Conservation (phyloP, 2,113 vertebrate genomes). For the Elaphurus davidianus region DNA sequence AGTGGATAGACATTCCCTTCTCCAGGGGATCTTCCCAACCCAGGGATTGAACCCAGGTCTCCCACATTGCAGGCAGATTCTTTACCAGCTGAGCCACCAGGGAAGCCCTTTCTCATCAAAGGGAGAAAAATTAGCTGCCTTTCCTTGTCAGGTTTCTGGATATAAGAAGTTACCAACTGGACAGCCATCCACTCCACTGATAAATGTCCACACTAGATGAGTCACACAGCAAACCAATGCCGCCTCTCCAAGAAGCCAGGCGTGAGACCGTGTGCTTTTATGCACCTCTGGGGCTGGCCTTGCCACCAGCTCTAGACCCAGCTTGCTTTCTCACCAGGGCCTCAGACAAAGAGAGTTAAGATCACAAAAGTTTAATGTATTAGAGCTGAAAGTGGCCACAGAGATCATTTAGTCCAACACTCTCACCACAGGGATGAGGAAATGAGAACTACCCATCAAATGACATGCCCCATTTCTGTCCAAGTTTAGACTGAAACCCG, state of each 20-base stretch:
- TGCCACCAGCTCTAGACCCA: neutral
- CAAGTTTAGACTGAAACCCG: neutral
- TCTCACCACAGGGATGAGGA: neutral
- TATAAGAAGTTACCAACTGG: neutral
- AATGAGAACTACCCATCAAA: neutral
- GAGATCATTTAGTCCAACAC: neutral
- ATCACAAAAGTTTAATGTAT: neutral
- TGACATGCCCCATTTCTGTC: neutral
- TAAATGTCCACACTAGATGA: neutral
- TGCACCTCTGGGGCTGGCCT: neutral
- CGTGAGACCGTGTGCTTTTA: neutral
- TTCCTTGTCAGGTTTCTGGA: neutral
- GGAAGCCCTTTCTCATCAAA: neutral
- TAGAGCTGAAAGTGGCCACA: neutral
- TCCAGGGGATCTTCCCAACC: neutral
- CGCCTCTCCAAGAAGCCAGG: neutral
- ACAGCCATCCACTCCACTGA: neutral
- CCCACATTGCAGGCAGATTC: neutral
- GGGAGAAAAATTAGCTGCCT: neutral
- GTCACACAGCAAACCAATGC: neutral
- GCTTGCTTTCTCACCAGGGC: neutral
- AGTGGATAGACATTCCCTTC: neutral
- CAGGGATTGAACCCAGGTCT: neutral
- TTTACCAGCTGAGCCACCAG: neutral
- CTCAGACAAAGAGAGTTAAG: neutral